phyloP scores from a whole-genome alignment of 1,140 invertebrate genomes.

The Callitettix versicolor region DNA sequence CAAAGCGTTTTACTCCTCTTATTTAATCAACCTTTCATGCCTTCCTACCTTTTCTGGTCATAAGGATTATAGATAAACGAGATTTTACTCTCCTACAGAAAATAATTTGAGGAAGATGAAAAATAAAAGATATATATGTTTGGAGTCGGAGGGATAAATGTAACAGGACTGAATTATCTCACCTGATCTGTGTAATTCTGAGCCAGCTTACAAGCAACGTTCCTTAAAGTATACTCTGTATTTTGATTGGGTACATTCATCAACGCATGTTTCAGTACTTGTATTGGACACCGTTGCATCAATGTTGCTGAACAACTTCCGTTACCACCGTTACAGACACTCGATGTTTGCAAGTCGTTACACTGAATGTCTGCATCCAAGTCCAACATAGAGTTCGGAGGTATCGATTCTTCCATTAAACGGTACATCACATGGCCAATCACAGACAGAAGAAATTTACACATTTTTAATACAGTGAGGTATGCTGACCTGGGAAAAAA shows the following conservation, averaged over 20 bases:
- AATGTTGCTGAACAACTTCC: background rate
- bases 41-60: too few relatives aligned
- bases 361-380: background rate
- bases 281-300: background rate
- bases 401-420: constrained; percentile 44
- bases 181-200: constrained; percentile 54
- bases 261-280: constrained; percentile 48
- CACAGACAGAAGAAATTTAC: constrained; percentile 79
- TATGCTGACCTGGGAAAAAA: constrained; percentile 56
- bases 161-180: too few relatives aligned
- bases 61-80: too few relatives aligned
- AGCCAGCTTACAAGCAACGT: constrained; percentile 63
- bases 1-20: too few relatives aligned
- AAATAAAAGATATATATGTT: too few relatives aligned
- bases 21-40: too few relatives aligned
- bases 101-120: too few relatives aligned
- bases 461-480: constrained; percentile 76
- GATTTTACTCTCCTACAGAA: too few relatives aligned
- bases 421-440: constrained; percentile 65
- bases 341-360: background rate
- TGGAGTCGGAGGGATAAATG: too few relatives aligned
- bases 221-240: constrained; percentile 45
- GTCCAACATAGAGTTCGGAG: constrained; percentile 20
- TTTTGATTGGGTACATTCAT: constrained; percentile 54
- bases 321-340: background rate